Base-by-base conservation (phyloP, 1,140 invertebrate genomes). In the Cherax quadricarinatus region DNA sequence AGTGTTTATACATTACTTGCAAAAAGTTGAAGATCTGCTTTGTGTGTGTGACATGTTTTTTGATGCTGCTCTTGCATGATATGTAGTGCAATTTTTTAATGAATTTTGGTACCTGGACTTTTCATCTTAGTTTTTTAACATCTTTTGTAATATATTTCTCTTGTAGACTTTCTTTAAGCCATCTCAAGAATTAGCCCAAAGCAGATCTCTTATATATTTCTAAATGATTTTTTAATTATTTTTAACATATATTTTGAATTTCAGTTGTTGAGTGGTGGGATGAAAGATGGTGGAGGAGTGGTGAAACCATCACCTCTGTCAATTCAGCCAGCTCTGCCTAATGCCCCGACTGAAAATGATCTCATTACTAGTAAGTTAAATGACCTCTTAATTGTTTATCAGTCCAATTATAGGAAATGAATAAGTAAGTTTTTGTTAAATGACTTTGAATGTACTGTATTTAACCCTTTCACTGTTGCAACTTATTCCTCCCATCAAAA, bases 261-360 rank as follows among this genome's bases (percentile, higher is more conserved):
- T 18, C 90, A 91, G 90, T 86, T 91, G 66, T 70, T 91, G 84
- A 91, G 87, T 87, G 90, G 90, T 16, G 90, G 90, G 16, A 91
- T 91, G 75, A 91, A 91, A 75, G 90, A 91, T n/a, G 48, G 70
- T n/a, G 75, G 86, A 21, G 86, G 86, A 18, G 85, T 86, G 60
- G 83, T 81, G 9, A 89, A 86, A 30, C 86, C 89, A 78, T 62
- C 86, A 9, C 85, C 89, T 30, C 79, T 83, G 79, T 24, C 84
- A 5, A 51, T 88, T 30, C 89, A 93, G 48, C 93, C 93, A 79
- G 85, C 91, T 57, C 53, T 92, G 30, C 88, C 91, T 48, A 93
- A 93, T 70, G 88, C 91, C 75, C 91, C 91, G 5, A 90, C 91
- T 12, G 93, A 93, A 91, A 89, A 89, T 78, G 93, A 93, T 90